Conservation (phyloP, 2,113 vertebrate genomes). For the Phalacrocorax aristotelis region DNA sequence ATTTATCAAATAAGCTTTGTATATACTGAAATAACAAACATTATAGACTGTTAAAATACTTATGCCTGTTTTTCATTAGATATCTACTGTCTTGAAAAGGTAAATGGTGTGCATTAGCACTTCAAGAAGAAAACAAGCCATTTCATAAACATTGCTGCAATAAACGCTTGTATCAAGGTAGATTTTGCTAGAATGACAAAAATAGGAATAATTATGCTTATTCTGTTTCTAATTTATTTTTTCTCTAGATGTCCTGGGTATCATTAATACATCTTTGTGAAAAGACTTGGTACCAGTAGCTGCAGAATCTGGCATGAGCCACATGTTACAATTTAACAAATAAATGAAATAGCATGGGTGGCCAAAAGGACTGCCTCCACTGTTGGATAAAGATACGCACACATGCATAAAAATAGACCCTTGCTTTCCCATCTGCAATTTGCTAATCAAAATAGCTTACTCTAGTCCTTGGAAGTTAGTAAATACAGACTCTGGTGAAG, state of each 20-base stretch:
- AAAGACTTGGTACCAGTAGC: neutral
- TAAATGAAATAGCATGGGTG: neutral
- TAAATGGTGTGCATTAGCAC: neutral
- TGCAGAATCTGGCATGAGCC: neutral
- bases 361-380: neutral
- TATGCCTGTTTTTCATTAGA: neutral
- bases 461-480: neutral
- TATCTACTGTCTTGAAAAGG: neutral
- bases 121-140: neutral
- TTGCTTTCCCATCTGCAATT: neutral
- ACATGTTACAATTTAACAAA: neutral
- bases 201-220: neutral
- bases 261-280: neutral
- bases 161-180: neutral
- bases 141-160: neutral
- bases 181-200: neutral
- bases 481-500: neutral
- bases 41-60: neutral
- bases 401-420: neutral
- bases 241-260: neutral
- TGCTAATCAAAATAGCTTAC: neutral
- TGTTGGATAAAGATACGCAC: neutral
- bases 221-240: neutral
- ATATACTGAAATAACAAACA: neutral
- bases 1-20: slow-evolving; percentile 35